Base-by-base conservation (phyloP, 2,113 vertebrate species). In the Notarius quadriscutis region DNA sequence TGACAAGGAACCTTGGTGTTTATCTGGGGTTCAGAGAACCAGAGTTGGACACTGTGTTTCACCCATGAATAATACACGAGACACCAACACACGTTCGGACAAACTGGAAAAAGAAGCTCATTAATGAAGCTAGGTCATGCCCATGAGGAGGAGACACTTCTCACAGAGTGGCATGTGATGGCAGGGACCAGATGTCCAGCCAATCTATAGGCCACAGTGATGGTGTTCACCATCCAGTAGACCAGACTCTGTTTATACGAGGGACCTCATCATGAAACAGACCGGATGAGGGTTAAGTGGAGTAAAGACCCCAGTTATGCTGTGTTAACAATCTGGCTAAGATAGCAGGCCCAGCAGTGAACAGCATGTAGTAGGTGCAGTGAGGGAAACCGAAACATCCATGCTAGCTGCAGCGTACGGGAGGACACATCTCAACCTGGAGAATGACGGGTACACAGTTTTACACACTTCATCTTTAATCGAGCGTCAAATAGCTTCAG, bases 401-500 rank as follows among this genome's bases (percentile, higher is more conserved):
- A 55, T 78, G 50, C 72, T 25, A 50, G 71, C 20, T 48, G 34
- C 48, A 2, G 4, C 22, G 27, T 27, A 79, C 27, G 55, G 55
- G 55, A 34, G 53, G 78, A 58, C 8, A 80, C 53, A 34, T 58
- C 53, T 58, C n/a, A 1, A n/a, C 12, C 75, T 79, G 78, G 27
- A 58, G 78, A 58, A 58, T 34, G n/a, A 30, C 58, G 78, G 50
- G 51, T 55, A 80, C 20, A 58, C 27, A 30, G 53, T 57, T 80
- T 57, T 58, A 80, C 74, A 78, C 18, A 15, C 53, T 57, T 79
- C 53, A 27, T 22, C 79, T 41, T 62, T 81, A 81, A 81, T 62
- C 5, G 20, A 41, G 79, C 79, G 5, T 62, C 34, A 81, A 60
- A 62, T 20, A 81, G 57, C 79, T 62, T 57, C 1, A 2, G 10